These are phyloP conservation scores for Ceyx cyanopectus DNA, from an alignment of 2,113 vertebrate genomes.

Conservation along the genomic window DNA sequence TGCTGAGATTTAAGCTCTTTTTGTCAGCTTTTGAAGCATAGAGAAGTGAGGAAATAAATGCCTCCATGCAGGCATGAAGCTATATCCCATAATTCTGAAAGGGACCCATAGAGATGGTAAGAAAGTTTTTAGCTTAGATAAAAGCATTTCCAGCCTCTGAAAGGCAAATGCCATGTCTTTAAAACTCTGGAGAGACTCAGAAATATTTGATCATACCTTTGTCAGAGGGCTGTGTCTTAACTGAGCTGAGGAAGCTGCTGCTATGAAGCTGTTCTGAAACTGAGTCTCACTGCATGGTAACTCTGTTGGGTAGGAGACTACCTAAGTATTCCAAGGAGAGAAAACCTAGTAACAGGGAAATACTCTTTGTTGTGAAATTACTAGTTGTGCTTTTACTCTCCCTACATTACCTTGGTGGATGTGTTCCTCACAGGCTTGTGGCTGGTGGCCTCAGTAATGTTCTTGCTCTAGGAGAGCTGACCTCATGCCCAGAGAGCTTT, in stretches of 20 bases:
- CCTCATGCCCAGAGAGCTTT: background rate
- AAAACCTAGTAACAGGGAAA: background rate
- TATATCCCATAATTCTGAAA: background rate
- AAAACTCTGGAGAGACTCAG: background rate
- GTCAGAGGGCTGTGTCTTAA: background rate
- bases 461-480: background rate
- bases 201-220: background rate
- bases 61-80: background rate
- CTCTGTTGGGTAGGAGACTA: background rate
- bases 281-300: background rate
- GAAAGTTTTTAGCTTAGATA: background rate
- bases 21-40: background rate
- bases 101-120: background rate
- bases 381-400: background rate
- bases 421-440: background rate
- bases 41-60: background rate
- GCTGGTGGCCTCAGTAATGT: background rate
- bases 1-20: slow-evolving; percentile 3
- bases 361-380: background rate
- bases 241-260: background rate
- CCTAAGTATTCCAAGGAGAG: background rate
- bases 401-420: background rate
- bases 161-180: background rate
- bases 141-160: background rate
- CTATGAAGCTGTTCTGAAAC: background rate